These are phyloP conservation scores for Eubasilissa regina DNA, from an alignment of 1,140 invertebrate species.

Conservation along the genomic window DNA sequence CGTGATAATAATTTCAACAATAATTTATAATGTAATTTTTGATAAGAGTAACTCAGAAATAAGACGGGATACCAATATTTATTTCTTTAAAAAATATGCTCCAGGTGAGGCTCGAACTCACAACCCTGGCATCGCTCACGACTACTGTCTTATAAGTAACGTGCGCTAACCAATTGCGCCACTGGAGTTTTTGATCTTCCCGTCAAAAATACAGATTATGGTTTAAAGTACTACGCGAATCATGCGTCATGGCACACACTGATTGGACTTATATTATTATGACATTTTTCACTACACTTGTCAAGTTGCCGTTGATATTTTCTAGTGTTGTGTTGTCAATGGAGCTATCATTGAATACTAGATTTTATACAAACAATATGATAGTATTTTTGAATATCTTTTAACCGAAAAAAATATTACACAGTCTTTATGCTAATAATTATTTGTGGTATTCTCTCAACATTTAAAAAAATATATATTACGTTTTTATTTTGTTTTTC, in stretches of 20 bases:
- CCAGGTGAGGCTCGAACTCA: conserved; percentile 97
- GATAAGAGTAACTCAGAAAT: too few relatives aligned
- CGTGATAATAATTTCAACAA: too few relatives aligned
- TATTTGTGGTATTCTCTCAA: background rate
- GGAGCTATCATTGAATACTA: conserved; percentile 46
- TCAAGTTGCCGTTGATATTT: conserved; percentile 47
- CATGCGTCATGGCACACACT: conserved; percentile 25
- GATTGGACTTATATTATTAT: background rate
- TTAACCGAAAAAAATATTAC: background rate
- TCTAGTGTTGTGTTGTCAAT: conserved; percentile 52
- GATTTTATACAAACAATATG: conserved; percentile 19
- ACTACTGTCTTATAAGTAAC: conserved; percentile 94
- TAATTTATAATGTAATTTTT: too few relatives aligned
- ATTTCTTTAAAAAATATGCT: conserved; percentile 76
- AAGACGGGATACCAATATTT: too few relatives aligned
- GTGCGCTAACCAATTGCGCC: conserved; percentile 98
- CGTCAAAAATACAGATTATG: conserved; percentile 30
- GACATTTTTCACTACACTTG: background rate
- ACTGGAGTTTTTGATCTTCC: conserved; percentile 80
- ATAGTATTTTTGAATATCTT: background rate
- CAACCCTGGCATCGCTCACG: conserved; percentile 95
- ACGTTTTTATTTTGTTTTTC: conserved; percentile 23
- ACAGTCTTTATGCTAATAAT: background rate
- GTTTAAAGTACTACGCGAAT: conserved; percentile 22
- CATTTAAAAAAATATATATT: too few relatives aligned